Evolutionary conservation across 2,888 invertebrate species (phyloP).

Genomic region (Eupithecia dodoneata): DNA sequence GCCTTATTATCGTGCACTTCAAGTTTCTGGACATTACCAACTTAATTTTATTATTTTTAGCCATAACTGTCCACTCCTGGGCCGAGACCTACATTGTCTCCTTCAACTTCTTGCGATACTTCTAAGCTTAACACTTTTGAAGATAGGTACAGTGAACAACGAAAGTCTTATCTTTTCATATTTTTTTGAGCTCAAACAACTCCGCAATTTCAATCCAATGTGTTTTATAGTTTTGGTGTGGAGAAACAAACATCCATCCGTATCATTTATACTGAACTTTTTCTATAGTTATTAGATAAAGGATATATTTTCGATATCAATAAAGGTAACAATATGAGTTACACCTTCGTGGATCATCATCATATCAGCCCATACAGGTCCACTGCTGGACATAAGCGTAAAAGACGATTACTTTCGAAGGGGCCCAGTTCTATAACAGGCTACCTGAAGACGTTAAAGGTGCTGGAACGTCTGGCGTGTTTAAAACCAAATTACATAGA

Average conservation of each 20-base stretch:
- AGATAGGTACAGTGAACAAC: too few species aligned
- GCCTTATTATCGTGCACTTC: conserved; percentile 19
- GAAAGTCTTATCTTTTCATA: too few species aligned
- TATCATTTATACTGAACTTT: not conserved
- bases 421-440: too few species aligned
- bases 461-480: too few species aligned
- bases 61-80: not conserved
- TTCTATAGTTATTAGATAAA: not conserved
- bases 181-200: too few species aligned
- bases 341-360: not conserved
- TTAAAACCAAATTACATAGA: too few species aligned
- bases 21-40: conserved; percentile 13
- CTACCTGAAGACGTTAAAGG: too few species aligned
- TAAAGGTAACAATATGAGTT: not conserved
- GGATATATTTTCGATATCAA: not conserved
- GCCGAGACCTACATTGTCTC: not conserved
- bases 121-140: too few species aligned
- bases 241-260: not conserved
- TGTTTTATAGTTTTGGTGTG: not conserved
- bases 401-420: too few species aligned
- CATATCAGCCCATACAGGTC: too few species aligned
- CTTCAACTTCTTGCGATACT: not conserved
- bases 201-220: not conserved
- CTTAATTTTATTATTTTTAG: not conserved
- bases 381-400: too few species aligned